Conservation (phyloP, 2,888 invertebrate species). For the Troides oblongomaculatus region DNA sequence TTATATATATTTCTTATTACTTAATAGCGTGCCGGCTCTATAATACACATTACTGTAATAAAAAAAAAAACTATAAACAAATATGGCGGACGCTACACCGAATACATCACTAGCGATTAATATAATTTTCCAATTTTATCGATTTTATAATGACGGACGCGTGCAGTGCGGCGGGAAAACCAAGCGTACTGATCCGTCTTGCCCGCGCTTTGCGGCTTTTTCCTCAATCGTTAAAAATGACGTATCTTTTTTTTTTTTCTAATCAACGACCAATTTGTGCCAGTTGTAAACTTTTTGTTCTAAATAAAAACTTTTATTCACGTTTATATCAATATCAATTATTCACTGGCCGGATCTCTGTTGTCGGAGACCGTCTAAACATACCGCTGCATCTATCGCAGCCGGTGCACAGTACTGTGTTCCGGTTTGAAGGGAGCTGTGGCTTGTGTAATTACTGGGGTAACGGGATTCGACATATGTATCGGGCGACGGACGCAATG, state of each 20-base stretch:
- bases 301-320: too few relatives aligned
- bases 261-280: not conserved
- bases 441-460: too few relatives aligned
- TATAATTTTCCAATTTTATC: not conserved
- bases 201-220: not conserved
- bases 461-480: too few relatives aligned
- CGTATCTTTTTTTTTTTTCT: not conserved
- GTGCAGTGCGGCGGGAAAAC: slow-evolving; percentile 2
- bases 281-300: too few relatives aligned
- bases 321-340: too few relatives aligned
- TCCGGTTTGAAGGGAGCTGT: too few relatives aligned
- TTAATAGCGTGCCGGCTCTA: not conserved
- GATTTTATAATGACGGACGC: slow-evolving; percentile 2
- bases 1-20: not conserved
- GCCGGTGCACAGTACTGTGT: too few relatives aligned
- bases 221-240: slow-evolving; percentile 5
- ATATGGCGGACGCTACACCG: not conserved
- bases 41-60: not conserved
- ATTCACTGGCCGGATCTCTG: too few relatives aligned
- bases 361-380: too few relatives aligned
- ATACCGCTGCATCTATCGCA: too few relatives aligned
- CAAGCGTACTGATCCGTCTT: slow-evolving; percentile 15
- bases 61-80: slow-evolving; percentile 1
- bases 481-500: too few relatives aligned
- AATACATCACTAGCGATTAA: not conserved